phyloP scores from a whole-genome alignment of 2,797 vertebrate species.

The Chaunax sp. region DNA sequence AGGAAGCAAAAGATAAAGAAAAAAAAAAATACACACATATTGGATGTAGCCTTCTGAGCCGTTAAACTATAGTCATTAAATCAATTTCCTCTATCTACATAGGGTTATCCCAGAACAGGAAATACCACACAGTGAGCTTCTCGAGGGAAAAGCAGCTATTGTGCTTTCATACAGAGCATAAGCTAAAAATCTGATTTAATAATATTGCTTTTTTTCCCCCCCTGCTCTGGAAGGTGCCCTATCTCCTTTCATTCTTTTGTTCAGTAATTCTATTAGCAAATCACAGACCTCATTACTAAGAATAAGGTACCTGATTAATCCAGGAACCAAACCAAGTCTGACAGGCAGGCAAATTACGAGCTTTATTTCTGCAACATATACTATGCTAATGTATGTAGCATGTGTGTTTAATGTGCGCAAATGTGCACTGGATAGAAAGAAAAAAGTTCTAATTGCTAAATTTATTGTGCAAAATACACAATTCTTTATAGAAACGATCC shows the following conservation, averaged over 20 bases:
- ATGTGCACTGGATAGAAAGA: not conserved
- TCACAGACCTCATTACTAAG: slow-evolving; percentile 35
- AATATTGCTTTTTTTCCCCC: slow-evolving; percentile 48
- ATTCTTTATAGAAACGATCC: not conserved
- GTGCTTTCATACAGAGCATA: slow-evolving; percentile 65
- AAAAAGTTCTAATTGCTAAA: not conserved
- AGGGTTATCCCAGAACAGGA: slow-evolving; percentile 73
- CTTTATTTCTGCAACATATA: not conserved
- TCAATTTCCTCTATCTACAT: slow-evolving; percentile 78
- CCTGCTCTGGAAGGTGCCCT: slow-evolving; percentile 34
- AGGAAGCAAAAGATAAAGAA: not conserved
- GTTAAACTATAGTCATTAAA: slow-evolving; percentile 77
- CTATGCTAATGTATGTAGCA: not conserved
- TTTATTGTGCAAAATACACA: not conserved
- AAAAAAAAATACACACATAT: slow-evolving; percentile 3
- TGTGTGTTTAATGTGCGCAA: not conserved
- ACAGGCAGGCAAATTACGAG: not conserved
- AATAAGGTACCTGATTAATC: slow-evolving; percentile 26
- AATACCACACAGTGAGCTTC: slow-evolving; percentile 66
- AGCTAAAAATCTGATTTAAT: slow-evolving; percentile 76
- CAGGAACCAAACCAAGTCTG: slow-evolving; percentile 1
- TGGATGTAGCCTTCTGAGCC: slow-evolving; percentile 57
- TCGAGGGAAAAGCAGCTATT: slow-evolving; percentile 65
- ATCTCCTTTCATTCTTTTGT: slow-evolving; percentile 47
- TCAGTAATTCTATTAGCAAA: slow-evolving; percentile 13